Percentiles rank a stretch among this genome's conserved stretches.
phyloP scores from a whole-genome alignment of 2,113 vertebrate genomes.

The Neogobius melanostomus region DNA sequence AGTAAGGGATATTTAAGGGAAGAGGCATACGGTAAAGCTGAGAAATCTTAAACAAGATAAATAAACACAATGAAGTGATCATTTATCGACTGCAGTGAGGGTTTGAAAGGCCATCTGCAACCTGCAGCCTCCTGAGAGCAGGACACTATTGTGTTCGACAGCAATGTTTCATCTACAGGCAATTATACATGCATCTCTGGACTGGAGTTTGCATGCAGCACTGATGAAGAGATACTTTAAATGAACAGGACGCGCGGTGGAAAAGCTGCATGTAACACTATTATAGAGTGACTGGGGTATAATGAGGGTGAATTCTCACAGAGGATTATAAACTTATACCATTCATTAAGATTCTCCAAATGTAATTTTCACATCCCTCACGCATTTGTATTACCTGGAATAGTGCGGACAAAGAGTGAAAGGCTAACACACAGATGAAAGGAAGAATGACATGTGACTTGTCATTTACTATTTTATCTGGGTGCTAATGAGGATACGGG shows the following conservation, averaged over 20 bases:
- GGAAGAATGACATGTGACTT: slow-evolving; percentile 20
- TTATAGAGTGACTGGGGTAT: slow-evolving; percentile 8
- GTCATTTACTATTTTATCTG: slow-evolving; percentile 23
- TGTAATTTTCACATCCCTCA: slow-evolving; percentile 22
- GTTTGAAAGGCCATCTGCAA: slow-evolving; percentile 21
- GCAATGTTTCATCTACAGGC: slow-evolving; percentile 6
- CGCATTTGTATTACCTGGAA: slow-evolving; percentile 12
- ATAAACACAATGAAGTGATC: slow-evolving; percentile 6
- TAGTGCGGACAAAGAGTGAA: not conserved
- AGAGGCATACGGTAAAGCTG: not conserved
- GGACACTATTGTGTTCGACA: not conserved
- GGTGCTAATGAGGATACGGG: slow-evolving; percentile 48
- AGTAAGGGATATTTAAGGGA: not conserved
- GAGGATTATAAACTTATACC: slow-evolving; percentile 15
- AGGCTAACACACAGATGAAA: slow-evolving; percentile 15
- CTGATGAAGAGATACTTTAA: slow-evolving; percentile 4
- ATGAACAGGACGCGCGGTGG: slow-evolving; percentile 11
- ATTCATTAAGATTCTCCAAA: slow-evolving; percentile 17
- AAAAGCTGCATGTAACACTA: slow-evolving; percentile 9
- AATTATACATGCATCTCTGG: slow-evolving; percentile 11
- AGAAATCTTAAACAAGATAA: not conserved
- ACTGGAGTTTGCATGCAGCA: not conserved
- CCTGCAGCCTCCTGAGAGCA: slow-evolving; percentile 8
- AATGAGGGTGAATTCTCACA: not conserved
- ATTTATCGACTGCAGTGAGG: not conserved